A percentile compares a stretch with the other conserved stretches of the same genome.
Conservation (phyloP, 2,888 invertebrate genomes). For the Tenthredo amoena region DNA sequence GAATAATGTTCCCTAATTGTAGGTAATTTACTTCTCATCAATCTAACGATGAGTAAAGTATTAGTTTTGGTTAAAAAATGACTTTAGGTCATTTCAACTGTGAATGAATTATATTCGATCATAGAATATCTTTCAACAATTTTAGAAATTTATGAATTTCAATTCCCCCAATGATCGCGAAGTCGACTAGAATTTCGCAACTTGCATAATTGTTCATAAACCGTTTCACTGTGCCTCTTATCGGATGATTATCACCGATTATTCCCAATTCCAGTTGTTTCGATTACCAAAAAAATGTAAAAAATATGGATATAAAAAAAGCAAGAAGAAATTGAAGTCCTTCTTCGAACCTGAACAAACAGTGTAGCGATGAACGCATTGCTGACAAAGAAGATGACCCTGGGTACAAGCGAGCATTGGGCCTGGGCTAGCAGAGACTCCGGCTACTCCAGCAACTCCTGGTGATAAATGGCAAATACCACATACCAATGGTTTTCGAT, state of each 20-base stretch:
- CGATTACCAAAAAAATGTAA: not conserved
- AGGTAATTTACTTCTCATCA: too few relatives aligned
- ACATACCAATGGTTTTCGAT: constrained; percentile 60
- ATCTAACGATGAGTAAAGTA: too few relatives aligned
- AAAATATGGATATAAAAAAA: not conserved
- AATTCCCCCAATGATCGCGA: too few relatives aligned
- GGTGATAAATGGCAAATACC: constrained; percentile 67
- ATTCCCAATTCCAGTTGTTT: too few relatives aligned
- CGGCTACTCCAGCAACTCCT: constrained; percentile 57
- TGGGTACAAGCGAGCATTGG: constrained; percentile 65
- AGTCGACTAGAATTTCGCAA: not conserved
- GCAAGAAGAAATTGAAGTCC: not conserved
- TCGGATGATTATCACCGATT: too few relatives aligned
- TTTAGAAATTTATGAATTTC: too few relatives aligned
- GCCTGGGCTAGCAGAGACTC: constrained; percentile 59
- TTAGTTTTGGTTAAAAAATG: too few relatives aligned
- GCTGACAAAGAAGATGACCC: constrained; percentile 69
- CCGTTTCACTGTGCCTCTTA: not conserved
- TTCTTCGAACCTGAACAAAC: constrained; percentile 66
- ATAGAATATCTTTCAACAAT: too few relatives aligned
- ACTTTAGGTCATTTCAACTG: too few relatives aligned
- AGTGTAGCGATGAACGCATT: constrained; percentile 67
- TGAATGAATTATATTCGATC: too few relatives aligned
- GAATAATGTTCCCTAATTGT: too few relatives aligned
- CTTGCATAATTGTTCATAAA: not conserved